Evolutionary conservation across 2,888 invertebrate genomes (phyloP), one percentile per base, ranked within the genome.

Genomic region (Cheilosia urbana): DNA sequence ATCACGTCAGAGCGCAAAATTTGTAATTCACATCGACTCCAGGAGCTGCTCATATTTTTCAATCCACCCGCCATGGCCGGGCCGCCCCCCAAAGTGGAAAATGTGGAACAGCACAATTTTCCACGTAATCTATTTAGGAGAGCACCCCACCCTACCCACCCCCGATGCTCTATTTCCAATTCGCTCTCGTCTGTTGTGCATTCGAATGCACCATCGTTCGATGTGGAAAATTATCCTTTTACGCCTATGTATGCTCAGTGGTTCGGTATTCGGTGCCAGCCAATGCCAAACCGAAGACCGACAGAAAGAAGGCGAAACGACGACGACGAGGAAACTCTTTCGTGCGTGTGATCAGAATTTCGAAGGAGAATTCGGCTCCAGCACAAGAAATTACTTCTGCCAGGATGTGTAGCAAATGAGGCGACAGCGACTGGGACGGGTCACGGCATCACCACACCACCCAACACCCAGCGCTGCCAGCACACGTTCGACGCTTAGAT

Each of bases 331-430:
- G 83, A 87, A 88, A 88, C 88, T 88, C 87, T 88, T 88, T 88
- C 87, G 87, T 88, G 88, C 88, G 88, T 88, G 88, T 88, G 88
- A 88, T 88, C 88, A 87, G 88, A 88, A 88, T 88, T 85, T 63
- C 76, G 81, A 87, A 88, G 80, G 78, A 87, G 85, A 73, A 71
- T 77, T 83, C 78, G 71, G 85, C 57, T 81, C 17, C 66, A 81
- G 76, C 68, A 72, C 49, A 85, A 85, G 81, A 85, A 85, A 85
- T 85, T 85, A 85, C 85, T 85, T 85, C 72, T 81, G 71, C 81
- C 77, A 85, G 85, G 81, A 81, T 85, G 77, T 81, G 85, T 85
- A 77, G 81, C 81, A 85, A 85, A 85, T 85, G 85, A 85, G 76
- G 85, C 85, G 76, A 77, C 47, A 27, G 62, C 60, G 53, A 51